Percentiles rank a stretch among this genome's conserved stretches.
phyloP scores from a whole-genome alignment of 2,797 vertebrate species.

The Huso huso region DNA sequence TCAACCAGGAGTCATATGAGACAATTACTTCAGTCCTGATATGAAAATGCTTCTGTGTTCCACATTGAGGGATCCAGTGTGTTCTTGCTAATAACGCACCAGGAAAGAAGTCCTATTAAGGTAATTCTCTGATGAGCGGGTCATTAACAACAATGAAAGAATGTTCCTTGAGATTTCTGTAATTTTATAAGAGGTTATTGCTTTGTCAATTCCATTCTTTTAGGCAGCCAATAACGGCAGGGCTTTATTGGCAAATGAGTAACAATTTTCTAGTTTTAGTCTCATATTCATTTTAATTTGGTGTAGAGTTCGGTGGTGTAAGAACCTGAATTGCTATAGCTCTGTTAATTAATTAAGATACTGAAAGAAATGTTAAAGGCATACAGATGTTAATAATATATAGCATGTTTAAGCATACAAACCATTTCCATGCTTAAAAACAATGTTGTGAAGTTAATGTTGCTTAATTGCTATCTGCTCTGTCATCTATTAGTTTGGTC shows the following conservation, averaged over 20 bases:
- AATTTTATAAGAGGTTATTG: slow-evolving; percentile 53
- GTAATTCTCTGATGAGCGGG: slow-evolving; percentile 65
- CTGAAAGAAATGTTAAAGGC: slow-evolving; percentile 14
- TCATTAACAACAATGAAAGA: slow-evolving; percentile 64
- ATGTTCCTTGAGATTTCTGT: slow-evolving; percentile 59
- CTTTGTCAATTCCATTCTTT: slow-evolving; percentile 45
- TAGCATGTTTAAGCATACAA: too few relatives aligned
- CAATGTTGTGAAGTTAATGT: too few relatives aligned
- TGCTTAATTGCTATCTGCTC: too few relatives aligned
- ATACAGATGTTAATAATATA: slow-evolving; percentile 6
- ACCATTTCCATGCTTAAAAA: too few relatives aligned
- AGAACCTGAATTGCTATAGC: slow-evolving; percentile 38
- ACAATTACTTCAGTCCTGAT: slow-evolving; percentile 72
- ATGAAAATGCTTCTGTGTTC: slow-evolving; percentile 71
- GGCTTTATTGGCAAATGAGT: slow-evolving; percentile 41
- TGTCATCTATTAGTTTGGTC: too few relatives aligned
- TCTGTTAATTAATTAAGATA: slow-evolving; percentile 34
- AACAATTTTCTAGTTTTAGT: slow-evolving; percentile 26
- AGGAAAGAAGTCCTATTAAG: slow-evolving; percentile 57
- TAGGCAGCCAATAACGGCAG: slow-evolving; percentile 42
- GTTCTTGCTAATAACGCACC: slow-evolving; percentile 62
- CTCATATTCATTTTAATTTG: slow-evolving; percentile 42
- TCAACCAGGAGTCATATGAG: slow-evolving; percentile 67
- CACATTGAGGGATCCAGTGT: slow-evolving; percentile 58
- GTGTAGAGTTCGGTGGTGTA: slow-evolving; percentile 39